phyloP scores from a whole-genome alignment of 2,797 vertebrate genomes.

The Pipistrellus nathusii region DNA sequence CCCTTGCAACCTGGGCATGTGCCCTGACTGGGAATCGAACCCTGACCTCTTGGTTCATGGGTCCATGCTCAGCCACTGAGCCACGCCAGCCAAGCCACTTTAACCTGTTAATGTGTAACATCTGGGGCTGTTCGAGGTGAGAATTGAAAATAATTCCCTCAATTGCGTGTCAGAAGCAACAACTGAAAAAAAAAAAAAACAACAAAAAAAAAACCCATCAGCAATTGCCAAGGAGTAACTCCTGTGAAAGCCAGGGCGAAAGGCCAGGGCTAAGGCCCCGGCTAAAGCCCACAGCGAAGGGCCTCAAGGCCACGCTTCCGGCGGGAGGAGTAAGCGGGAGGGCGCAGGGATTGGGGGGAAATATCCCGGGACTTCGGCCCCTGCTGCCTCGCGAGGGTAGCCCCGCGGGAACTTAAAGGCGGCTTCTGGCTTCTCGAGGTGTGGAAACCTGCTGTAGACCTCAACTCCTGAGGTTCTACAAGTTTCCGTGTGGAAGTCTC shows the following conservation, averaged over 20 bases:
- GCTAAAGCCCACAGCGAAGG: neutral
- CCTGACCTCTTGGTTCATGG: neutral
- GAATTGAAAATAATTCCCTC: slow-evolving; percentile 95
- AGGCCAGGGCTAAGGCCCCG: slow-evolving; percentile 62
- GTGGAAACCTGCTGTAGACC: neutral
- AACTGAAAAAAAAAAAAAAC: slow-evolving; percentile 79
- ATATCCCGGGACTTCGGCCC: rapidly evolving
- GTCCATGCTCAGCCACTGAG: neutral
- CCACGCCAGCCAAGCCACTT: neutral
- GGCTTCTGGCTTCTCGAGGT: neutral
- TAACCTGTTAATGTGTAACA: slow-evolving; percentile 93
- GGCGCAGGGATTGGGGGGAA: too few species aligned
- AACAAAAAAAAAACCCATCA: too few species aligned
- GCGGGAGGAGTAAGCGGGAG: rapidly evolving
- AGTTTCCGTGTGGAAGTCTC: neutral
- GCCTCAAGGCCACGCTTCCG: neutral
- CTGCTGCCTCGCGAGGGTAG: slow-evolving; percentile 80
- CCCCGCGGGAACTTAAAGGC: rapidly evolving
- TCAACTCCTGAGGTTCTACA: neutral
- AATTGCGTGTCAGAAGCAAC: slow-evolving; percentile 95
- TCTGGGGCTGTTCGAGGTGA: slow-evolving; percentile 94
- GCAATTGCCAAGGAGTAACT: neutral
- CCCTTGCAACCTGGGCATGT: rapidly evolving
- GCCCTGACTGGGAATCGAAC: neutral
- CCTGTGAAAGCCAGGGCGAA: slow-evolving; percentile 84